A percentile compares a stretch with the other conserved stretches of the same genome.
phyloP scores from a whole-genome alignment of 2,113 vertebrate species.

The Tetraodon nigroviridis region DNA sequence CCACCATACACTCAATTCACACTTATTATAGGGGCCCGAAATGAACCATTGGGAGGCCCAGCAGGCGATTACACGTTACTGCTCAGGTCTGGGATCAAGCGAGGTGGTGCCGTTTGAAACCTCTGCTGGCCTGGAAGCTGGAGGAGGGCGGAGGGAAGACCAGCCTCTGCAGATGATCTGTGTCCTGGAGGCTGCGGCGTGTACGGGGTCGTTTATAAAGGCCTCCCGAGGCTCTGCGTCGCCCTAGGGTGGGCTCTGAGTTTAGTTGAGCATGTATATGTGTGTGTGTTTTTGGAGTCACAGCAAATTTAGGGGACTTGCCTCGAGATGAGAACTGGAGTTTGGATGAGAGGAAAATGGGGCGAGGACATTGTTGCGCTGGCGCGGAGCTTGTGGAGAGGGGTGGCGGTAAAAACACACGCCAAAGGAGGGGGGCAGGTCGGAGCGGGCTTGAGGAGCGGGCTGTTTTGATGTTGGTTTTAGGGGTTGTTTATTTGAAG shows the following conservation, averaged over 20 bases:
- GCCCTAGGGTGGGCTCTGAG: conserved; percentile 44
- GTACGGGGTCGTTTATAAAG: conserved; percentile 31
- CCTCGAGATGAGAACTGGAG: conserved; percentile 52
- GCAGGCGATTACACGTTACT: conserved; percentile 35
- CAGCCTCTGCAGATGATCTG: conserved; percentile 8
- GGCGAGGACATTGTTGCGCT: conserved; percentile 43
- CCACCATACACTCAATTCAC: conserved; percentile 39
- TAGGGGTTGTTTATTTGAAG: conserved; percentile 60
- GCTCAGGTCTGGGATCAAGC: conserved; percentile 45
- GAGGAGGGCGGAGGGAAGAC: conserved; percentile 18
- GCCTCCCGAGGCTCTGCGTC: conserved; percentile 26
- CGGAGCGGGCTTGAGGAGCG: conserved; percentile 12
- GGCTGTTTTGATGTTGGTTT: conserved; percentile 46
- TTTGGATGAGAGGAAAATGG: conserved; percentile 64
- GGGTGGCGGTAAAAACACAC: conserved; percentile 1
- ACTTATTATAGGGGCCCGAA: conserved; percentile 36
- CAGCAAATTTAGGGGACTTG: conserved; percentile 40
- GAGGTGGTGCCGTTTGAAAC: conserved; percentile 35
- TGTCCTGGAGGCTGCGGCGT: conserved; percentile 31
- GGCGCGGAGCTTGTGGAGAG: conserved; percentile 36
- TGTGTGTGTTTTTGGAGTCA: conserved; percentile 47
- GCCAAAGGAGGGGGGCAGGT: conserved; percentile 15
- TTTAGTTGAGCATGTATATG: conserved; percentile 45
- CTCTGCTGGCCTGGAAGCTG: conserved; percentile 11
- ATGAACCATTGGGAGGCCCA: conserved; percentile 39